Conservation (phyloP, 2,797 vertebrate species). For the Cryptoprocta ferox region DNA sequence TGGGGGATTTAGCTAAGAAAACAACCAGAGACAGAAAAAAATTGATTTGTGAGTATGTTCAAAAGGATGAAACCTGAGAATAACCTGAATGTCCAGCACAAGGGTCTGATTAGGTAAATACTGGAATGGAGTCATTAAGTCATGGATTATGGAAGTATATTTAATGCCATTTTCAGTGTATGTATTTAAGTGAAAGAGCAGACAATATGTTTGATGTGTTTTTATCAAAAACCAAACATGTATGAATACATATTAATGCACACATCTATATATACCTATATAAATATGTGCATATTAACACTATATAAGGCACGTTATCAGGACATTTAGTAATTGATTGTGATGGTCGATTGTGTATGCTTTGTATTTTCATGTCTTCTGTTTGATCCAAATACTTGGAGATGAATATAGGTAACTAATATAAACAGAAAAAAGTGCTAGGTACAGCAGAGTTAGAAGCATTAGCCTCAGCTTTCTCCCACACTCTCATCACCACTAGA, state of each 20-base stretch:
- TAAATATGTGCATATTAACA: neutral
- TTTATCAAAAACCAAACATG: neutral
- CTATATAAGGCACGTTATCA: neutral
- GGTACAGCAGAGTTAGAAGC: neutral
- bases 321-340: neutral
- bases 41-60: neutral
- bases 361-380: conserved; percentile 25
- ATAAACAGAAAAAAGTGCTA: neutral
- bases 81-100: neutral
- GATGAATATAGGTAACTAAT: neutral
- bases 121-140: neutral
- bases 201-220: neutral
- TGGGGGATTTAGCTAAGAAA: neutral
- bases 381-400: neutral
- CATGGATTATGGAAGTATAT: neutral
- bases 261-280: neutral
- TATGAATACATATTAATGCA: neutral
- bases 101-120: neutral
- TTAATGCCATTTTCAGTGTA: neutral
- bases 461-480: neutral
- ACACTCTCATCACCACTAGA: neutral
- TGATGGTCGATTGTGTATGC: neutral
- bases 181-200: neutral
- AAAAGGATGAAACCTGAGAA: neutral
- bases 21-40: neutral